Conservation (phyloP, 2,797 vertebrate genomes). For the Synaphobranchus kaupii region DNA sequence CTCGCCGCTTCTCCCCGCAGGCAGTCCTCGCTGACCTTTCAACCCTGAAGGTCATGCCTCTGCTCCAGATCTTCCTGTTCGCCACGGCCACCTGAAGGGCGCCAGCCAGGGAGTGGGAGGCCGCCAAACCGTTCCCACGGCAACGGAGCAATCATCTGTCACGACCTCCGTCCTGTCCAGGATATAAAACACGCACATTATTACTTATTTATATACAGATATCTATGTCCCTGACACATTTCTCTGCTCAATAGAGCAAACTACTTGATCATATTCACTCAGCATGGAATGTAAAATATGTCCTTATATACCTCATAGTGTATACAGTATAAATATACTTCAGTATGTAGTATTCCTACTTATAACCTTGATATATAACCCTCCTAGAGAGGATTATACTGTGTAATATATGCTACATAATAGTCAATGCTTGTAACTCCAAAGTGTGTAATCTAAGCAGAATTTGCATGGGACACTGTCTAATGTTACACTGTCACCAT, state of each 20-base stretch:
- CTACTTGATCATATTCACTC: not conserved
- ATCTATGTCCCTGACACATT: not conserved
- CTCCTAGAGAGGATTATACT: not conserved
- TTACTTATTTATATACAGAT: slow-evolving; percentile 1
- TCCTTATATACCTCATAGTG: not conserved
- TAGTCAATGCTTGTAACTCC: slow-evolving; percentile 37
- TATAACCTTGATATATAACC: not conserved
- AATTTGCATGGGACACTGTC: slow-evolving; percentile 46
- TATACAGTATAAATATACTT: slow-evolving; percentile 14
- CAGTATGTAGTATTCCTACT: slow-evolving; percentile 3
- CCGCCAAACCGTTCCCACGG: slow-evolving; percentile 57
- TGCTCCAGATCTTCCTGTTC: slow-evolving; percentile 97
- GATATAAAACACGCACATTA: slow-evolving; percentile 22
- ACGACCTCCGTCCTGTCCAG: slow-evolving; percentile 40
- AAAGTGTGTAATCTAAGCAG: slow-evolving; percentile 40
- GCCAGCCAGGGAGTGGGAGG: slow-evolving; percentile 47
- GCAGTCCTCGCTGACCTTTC: slow-evolving; percentile 98
- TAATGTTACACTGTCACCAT: slow-evolving; percentile 36
- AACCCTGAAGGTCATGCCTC: slow-evolving; percentile 96
- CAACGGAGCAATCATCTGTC: slow-evolving; percentile 44
- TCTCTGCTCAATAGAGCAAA: not conserved
- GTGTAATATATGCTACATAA: not conserved
- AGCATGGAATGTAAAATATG: slow-evolving; percentile 8
- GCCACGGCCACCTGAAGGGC: slow-evolving; percentile 82
- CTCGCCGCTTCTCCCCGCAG: slow-evolving; percentile 69